These are phyloP conservation scores for Hapalemur alaotrensis DNA, from an alignment of 2,797 vertebrate genomes.

Conservation along the genomic window DNA sequence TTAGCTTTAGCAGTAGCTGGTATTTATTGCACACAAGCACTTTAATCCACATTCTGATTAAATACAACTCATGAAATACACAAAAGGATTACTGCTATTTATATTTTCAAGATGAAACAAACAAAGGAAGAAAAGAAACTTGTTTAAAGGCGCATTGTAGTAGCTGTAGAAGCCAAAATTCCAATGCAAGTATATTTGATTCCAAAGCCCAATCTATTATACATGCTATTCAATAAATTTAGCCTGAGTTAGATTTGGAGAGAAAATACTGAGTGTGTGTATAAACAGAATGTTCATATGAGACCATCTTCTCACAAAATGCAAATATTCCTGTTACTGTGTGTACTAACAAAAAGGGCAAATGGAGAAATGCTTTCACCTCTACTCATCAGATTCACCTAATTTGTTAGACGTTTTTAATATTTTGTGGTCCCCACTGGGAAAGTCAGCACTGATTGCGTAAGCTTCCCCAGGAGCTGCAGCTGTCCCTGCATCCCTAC, in stretches of 20 bases:
- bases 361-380: neutral
- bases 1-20: neutral
- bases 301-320: neutral
- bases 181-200: neutral
- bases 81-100: conserved; percentile 33
- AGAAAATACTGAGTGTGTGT: neutral
- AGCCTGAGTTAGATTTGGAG: neutral
- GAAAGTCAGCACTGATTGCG: neutral
- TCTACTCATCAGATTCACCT: neutral
- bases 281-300: neutral
- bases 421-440: neutral
- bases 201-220: neutral
- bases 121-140: conserved; percentile 12
- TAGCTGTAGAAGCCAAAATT: neutral
- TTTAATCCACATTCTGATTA: conserved; percentile 53
- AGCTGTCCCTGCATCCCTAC: neutral
- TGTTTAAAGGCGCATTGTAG: neutral
- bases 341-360: neutral
- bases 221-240: neutral
- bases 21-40: conserved; percentile 36
- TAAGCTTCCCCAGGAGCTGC: neutral
- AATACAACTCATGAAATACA: conserved; percentile 42
- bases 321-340: neutral
- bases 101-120: conserved; percentile 11
- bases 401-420: neutral